Evolutionary conservation across 1,140 invertebrate genomes (phyloP), one percentile per base, ranked within the genome.

Genomic region (Melipona quadrifasciata): DNA sequence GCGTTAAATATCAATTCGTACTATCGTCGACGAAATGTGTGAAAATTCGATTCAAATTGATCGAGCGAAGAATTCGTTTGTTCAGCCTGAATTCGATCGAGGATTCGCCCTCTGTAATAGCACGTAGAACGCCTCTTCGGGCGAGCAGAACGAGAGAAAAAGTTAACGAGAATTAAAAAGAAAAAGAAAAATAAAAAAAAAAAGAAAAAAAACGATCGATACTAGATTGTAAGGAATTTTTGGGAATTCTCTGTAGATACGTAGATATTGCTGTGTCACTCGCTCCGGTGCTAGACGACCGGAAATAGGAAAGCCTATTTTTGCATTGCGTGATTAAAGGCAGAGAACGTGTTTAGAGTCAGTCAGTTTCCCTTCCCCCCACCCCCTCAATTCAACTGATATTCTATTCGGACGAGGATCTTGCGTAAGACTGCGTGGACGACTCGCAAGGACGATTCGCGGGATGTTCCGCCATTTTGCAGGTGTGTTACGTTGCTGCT

Each of bases 291-390:
- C 81, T 90, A 90, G 88, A 86, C 82, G 77, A 87, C 87, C 87
- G 88, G 88, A 80, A 90, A 90, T 90, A 90, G 88, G 88, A 90
- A 90, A 90, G 88, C 88, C 87, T 90, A 90, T 90, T 90, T 90
- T 90, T 90, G 87, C 88, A 90, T 90, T 74, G 88, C 86, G 85
- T 85, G 85, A 82, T 89, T 89, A 87, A 89, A 90, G 73, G 80
- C 73, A 84, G 77, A 89, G 81, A 82, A 75, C 47, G 10, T 79
- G 79, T 86, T 80, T 88, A 86, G 73, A 75, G 65, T 86, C 87
- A 77, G 67, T 82, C 39, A 47, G 39, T 47, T 47, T 47, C 39
- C 39, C 39, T 47, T 8, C 39, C 39, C 3, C 34, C 39, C 8
- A 8, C 39, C 8, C 84, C 75, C 70, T 82, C n/a, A n/a, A 84